Evolutionary conservation across 2,113 vertebrate genomes (phyloP).

Genomic region (Leptobrachium leishanense): DNA sequence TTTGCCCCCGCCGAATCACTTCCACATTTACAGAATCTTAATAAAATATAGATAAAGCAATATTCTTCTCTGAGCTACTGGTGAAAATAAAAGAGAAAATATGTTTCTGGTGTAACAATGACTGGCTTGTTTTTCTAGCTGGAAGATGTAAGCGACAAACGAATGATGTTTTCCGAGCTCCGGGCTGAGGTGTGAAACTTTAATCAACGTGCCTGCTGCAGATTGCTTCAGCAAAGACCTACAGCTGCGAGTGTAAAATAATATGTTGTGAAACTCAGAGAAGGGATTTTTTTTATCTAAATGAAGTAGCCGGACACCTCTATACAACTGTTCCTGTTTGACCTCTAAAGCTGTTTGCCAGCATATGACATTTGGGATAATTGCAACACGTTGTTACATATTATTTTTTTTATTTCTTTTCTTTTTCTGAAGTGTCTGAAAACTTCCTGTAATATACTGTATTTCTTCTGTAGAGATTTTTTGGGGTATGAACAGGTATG

Average conservation of each 20-base stretch:
- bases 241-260: slow-evolving; percentile 32
- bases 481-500: no score
- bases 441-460: no score
- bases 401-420: no score
- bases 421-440: no score
- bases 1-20: neutral
- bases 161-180: slow-evolving; percentile 22
- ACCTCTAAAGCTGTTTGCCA: no score
- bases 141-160: slow-evolving; percentile 23
- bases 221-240: slow-evolving; percentile 27
- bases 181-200: slow-evolving; percentile 38
- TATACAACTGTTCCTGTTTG: neutral
- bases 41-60: neutral
- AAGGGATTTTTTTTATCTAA: slow-evolving; percentile 24
- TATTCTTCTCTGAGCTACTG: neutral
- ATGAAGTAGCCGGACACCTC: slow-evolving; percentile 17
- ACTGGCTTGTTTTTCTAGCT: slow-evolving; percentile 12
- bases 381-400: no score
- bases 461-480: no score
- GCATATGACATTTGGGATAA: no score
- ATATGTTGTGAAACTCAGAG: neutral
- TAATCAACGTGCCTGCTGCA: slow-evolving; percentile 23
- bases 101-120: slow-evolving; percentile 7
- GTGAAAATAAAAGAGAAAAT: neutral
- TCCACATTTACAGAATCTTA: neutral